phyloP scores from a whole-genome alignment of 1,140 invertebrate genomes.

The Anagrus nilaparvatae region DNA sequence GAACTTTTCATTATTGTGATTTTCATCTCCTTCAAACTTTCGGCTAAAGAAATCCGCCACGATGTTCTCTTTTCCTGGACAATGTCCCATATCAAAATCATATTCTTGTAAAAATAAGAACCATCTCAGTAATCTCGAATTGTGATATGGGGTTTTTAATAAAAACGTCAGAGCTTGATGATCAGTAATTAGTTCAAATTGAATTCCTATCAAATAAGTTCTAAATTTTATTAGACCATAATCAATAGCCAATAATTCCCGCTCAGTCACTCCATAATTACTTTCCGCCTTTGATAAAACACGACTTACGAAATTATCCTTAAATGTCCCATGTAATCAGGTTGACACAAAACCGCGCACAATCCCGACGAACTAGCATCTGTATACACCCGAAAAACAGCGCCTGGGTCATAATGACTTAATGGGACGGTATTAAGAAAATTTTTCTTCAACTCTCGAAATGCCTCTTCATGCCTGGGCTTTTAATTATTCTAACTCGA shows the following conservation, averaged over 20 bases:
- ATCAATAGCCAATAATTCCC: slow-evolving; percentile 28
- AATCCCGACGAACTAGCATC: slow-evolving; percentile 15
- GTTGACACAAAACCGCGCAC: slow-evolving; percentile 17
- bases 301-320: slow-evolving; percentile 15
- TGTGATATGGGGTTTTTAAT: slow-evolving; percentile 30
- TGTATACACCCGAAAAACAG: slow-evolving; percentile 9
- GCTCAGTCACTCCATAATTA: slow-evolving; percentile 24
- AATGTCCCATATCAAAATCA: slow-evolving; percentile 31
- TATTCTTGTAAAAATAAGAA: slow-evolving; percentile 33
- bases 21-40: no score
- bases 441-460: slow-evolving; percentile 14
- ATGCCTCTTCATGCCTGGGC: no score
- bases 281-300: slow-evolving; percentile 8
- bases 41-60: slow-evolving; percentile 15
- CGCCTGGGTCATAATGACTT: slow-evolving; percentile 1
- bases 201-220: slow-evolving; percentile 18
- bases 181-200: slow-evolving; percentile 35
- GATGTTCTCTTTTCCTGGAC: slow-evolving; percentile 15
- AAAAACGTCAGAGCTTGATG: slow-evolving; percentile 38
- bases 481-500: no score
- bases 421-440: slow-evolving; percentile 10
- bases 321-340: slow-evolving; percentile 6
- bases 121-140: slow-evolving; percentile 36
- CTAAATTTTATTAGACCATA: slow-evolving; percentile 28
- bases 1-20: no score